A percentile compares a stretch with the other conserved stretches of the same genome.
Evolutionary conservation across 2,113 vertebrate genomes (phyloP).

Genomic region (Python bivittatus): DNA sequence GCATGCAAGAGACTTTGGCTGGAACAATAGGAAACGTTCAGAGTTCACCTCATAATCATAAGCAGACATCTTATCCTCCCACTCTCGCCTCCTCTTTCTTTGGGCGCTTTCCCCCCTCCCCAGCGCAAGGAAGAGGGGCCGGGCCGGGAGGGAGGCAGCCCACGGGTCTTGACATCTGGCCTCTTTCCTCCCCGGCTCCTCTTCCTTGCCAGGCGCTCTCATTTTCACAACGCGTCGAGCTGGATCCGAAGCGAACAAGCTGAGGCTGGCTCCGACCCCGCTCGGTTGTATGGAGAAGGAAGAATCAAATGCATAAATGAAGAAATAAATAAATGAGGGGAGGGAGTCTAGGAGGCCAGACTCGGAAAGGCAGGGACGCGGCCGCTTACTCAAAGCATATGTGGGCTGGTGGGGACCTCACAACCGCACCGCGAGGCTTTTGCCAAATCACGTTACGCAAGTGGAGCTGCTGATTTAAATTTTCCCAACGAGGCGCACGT

Average conservation of each 20-base stretch:
- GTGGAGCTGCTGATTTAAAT: conserved; percentile 74
- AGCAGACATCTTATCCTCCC: conserved; percentile 66
- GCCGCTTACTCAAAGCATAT: conserved; percentile 78
- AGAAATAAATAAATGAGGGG: background rate
- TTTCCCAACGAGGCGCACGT: conserved; percentile 72
- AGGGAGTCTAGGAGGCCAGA: conserved; percentile 57
- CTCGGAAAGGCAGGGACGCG: conserved; percentile 63
- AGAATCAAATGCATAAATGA: background rate
- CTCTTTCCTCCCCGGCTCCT: background rate
- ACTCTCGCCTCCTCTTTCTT: conserved; percentile 5
- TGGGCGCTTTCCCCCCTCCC: background rate
- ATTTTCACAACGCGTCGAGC: background rate
- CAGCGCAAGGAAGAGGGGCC: background rate
- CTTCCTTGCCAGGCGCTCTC: background rate
- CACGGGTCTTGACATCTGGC: background rate
- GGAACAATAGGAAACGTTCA: conserved; percentile 68
- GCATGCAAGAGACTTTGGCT: conserved; percentile 67
- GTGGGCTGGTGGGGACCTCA: conserved; percentile 72
- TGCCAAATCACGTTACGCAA: conserved; percentile 78
- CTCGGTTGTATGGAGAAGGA: background rate
- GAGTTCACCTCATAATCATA: conserved; percentile 77
- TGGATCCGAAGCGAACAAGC: background rate
- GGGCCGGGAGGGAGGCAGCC: background rate
- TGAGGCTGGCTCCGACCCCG: background rate
- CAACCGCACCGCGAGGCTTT: conserved; percentile 68